Evolutionary conservation across 2,888 invertebrate species (phyloP).

Genomic region (Drosophila falleni): DNA sequence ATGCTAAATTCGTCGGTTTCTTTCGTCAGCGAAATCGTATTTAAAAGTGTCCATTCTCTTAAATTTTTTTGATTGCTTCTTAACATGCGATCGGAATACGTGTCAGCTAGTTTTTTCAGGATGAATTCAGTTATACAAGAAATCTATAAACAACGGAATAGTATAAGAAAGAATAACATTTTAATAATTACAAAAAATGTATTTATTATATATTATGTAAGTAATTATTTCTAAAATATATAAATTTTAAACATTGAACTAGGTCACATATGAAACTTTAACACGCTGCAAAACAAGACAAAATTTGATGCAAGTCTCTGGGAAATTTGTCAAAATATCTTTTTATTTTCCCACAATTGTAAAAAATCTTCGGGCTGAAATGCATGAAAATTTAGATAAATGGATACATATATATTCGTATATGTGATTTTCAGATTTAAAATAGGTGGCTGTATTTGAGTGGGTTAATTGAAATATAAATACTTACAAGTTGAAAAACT

Average conservation of each 20-base stretch:
- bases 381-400: not conserved
- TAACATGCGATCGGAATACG: constrained; percentile 65
- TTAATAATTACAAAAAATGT: too few species aligned
- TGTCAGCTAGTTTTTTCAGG: constrained; percentile 64
- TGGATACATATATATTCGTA: not conserved
- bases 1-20: constrained; percentile 66
- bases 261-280: not conserved
- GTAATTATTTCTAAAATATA: not conserved
- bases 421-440: not conserved
- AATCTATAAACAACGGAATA: not conserved
- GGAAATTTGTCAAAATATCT: not conserved
- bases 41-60: constrained; percentile 62
- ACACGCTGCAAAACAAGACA: not conserved
- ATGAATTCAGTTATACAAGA: constrained; percentile 45
- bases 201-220: too few species aligned
- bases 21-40: constrained; percentile 59
- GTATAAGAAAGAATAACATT: not conserved
- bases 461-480: not conserved
- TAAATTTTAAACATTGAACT: not conserved
- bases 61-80: constrained; percentile 51
- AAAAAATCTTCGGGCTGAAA: not conserved
- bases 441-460: not conserved
- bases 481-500: constrained; percentile 63
- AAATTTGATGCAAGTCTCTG: not conserved
- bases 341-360: constrained; percentile 6